phyloP scores from a whole-genome alignment of 2,113 vertebrate genomes.

The Callorhinus ursinus region DNA sequence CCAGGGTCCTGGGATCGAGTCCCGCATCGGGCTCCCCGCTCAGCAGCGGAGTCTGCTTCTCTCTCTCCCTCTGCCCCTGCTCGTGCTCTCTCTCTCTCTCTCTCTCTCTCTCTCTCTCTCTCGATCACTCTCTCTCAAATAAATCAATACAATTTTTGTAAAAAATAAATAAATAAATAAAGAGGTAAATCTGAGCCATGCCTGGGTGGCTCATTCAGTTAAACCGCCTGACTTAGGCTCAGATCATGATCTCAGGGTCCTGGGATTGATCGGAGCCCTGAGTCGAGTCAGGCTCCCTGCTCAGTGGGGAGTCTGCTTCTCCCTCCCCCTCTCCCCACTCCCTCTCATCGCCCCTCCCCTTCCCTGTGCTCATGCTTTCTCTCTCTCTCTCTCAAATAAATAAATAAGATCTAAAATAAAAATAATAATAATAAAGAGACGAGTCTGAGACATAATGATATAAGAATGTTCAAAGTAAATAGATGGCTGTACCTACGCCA shows the following conservation, averaged over 20 bases:
- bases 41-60: background rate
- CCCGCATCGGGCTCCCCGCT: background rate
- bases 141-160: background rate
- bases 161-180: background rate
- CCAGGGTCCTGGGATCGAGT: background rate
- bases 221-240: background rate
- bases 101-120: background rate
- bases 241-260: background rate
- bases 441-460: background rate
- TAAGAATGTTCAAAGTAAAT: background rate
- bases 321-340: background rate
- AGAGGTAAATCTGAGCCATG: background rate
- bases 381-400: background rate
- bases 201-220: background rate
- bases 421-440: background rate
- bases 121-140: background rate
- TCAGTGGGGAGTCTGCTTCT: background rate
- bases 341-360: too few relatives aligned
- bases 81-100: background rate
- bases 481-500: background rate
- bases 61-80: background rate
- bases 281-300: background rate
- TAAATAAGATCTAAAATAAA: background rate
- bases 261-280: background rate
- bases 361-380: background rate